Base-by-base conservation (phyloP, 2,113 vertebrate genomes). In the Mus spicilegus region DNA sequence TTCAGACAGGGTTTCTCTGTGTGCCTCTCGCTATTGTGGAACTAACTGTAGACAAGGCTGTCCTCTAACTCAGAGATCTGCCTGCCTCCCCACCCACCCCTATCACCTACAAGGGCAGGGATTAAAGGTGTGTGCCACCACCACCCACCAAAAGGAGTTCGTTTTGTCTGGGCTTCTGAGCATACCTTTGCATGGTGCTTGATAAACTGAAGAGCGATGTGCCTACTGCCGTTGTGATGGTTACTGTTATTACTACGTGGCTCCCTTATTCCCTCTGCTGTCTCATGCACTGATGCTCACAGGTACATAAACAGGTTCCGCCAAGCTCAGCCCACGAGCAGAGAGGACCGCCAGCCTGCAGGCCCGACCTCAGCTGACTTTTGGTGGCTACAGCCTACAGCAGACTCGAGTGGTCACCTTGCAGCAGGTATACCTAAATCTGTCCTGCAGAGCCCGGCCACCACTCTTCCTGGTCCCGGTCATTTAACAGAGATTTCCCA, bases 271-370 rank as follows among this genome's bases (percentile, higher is more conserved):
- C 22, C 46, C 33, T 56, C 33, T 70, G 22, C 73, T 22, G 11
- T 95, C 20, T 42, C 56, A 61, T 86, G 24, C 56, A 61, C n/a
- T 56, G 61, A 69, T 92, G 87, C 28, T 63, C 70, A 4, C 95
- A 99, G 99, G 97, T 99, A 99, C 77, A 97, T 99, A 58, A 98
- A 99, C 8, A 98, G 99, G 67, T 99, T 99, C 97, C 99, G 99
- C 70, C 98, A 98, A 39, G 99, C 99, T 94, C 98, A 67, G 63
- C 99, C 99, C 16, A 98, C 98, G 91, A 99, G 99, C 97, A 98
- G 99, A 87, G 98, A 98, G 91, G 98, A 99, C 46, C 99, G 99
- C 30, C 87, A 93, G 96, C 91, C 78, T 94, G 96, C 75, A 81
- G 92, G 96, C 42, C 86, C 97, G 2, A 95, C 96, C 58, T n/a